Base-by-base conservation (phyloP, 2,113 vertebrate genomes). In the Chunga burmeisteri region DNA sequence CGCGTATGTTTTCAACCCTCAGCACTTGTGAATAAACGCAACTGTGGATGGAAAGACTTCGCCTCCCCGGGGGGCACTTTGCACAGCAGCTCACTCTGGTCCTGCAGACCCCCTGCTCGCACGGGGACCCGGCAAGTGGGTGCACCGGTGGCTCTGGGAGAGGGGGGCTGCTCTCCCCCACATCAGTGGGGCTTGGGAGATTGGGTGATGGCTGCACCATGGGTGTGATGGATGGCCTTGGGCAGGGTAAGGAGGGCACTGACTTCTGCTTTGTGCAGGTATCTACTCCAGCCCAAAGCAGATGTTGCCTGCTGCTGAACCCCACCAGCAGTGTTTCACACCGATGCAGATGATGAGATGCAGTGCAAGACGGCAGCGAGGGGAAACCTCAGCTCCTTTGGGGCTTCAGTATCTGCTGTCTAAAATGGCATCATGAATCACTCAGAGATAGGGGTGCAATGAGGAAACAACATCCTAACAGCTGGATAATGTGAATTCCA, bases 261-360 rank as follows among this genome's bases (percentile, higher is more conserved):
- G 44, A 58, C 32, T 63, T 77, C 36, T 61, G 55, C 53, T 88
- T 50, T 53, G 25, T 10, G 20, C 55, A 77, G 46, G 10, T 52
- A 58, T 17, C 19, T 61, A 7, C 40, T 79, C 46, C 25, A 11
- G 16, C 62, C 29, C 34, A n/a, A 50, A 91, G 47, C 32, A 81
- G 67, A 20, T 13, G 36, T 17, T 68, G n/a, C 17, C 47, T 73
- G 34, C 47, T 90, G 68, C n/a, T 66, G 68, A 81, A 16, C 26
- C n/a, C 38, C 47, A 63, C 0, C 40, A 63, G 34, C 11, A 59
- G 46, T 6, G 17, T 53, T 86, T 59, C 55, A 62, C 63, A 55
- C 3, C 0, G 0, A 10, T 7, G 50, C 16, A 20, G 26, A 46
- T 1, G 5, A 83, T 17, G 53, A 70, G 30, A 42, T 17, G n/a